A percentile compares a stretch with the other conserved stretches of the same genome.
Conservation (phyloP, 2,113 vertebrate genomes). For the Desmodus rotundus region DNA sequence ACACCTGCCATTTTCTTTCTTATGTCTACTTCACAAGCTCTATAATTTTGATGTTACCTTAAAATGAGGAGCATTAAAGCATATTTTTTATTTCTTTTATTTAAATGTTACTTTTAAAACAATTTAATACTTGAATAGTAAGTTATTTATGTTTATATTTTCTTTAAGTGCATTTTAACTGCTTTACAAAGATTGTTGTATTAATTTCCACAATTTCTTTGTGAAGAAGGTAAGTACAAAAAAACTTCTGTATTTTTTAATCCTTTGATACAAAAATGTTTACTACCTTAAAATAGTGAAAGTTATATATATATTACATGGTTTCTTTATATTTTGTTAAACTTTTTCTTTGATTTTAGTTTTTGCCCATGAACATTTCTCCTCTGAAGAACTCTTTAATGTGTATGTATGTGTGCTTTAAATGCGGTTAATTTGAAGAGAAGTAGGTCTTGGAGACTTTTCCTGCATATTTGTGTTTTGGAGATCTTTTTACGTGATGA, state of each 20-base stretch:
- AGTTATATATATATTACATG: background rate
- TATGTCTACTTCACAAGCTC: background rate
- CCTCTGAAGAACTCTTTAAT: background rate
- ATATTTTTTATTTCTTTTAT: background rate
- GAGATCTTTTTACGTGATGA: background rate
- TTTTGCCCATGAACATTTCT: background rate
- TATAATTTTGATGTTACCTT: background rate
- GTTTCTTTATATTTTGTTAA: background rate
- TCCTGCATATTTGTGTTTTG: background rate
- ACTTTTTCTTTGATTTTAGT: background rate
- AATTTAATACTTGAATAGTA: background rate
- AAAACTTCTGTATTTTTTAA: background rate
- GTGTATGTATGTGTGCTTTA: background rate
- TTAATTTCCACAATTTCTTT: slow-evolving; percentile 4
- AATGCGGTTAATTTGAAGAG: background rate
- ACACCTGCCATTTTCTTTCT: background rate
- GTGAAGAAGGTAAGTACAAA: background rate
- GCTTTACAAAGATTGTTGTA: background rate
- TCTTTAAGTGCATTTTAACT: background rate
- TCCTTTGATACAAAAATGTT: background rate
- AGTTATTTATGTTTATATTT: background rate
- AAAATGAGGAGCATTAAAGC: background rate
- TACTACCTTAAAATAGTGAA: slow-evolving; percentile 8
- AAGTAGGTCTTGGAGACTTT: background rate
- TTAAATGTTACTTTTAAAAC: slow-evolving; percentile 26